A percentile compares a stretch with the other conserved stretches of the same genome.
These are phyloP conservation scores for Drosophila mauritiana DNA, from an alignment of 1,140 invertebrate genomes.

Conservation along the genomic window DNA sequence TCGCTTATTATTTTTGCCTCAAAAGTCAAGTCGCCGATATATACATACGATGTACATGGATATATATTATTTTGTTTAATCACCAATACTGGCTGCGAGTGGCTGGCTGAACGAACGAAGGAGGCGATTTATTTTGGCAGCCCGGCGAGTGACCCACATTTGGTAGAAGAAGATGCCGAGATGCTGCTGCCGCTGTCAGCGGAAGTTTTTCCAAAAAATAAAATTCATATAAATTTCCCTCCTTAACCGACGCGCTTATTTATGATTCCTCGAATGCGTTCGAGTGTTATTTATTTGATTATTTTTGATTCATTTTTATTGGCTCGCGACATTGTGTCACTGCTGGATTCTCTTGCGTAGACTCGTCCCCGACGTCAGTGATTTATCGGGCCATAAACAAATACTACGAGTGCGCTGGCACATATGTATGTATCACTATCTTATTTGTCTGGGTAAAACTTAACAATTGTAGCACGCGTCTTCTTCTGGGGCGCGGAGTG, in stretches of 20 bases:
- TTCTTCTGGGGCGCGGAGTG: background rate
- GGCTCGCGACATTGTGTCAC: slow-evolving; percentile 73
- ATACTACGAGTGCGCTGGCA: slow-evolving; percentile 18
- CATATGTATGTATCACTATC: slow-evolving; percentile 27
- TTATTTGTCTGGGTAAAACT: slow-evolving; percentile 51
- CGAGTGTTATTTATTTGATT: slow-evolving; percentile 77
- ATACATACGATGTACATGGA: background rate
- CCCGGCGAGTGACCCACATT: slow-evolving; percentile 36
- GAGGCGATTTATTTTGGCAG: slow-evolving; percentile 79
- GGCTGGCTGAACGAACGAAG: background rate
- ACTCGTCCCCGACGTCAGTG: slow-evolving; percentile 36
- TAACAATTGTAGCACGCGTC: slow-evolving; percentile 56
- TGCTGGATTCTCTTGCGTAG: slow-evolving; percentile 67
- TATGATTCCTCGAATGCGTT: slow-evolving; percentile 47
- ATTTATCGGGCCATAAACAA: slow-evolving; percentile 64
- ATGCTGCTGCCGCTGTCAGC: slow-evolving; percentile 45
- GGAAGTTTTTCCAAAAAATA: slow-evolving; percentile 71
- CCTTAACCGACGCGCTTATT: slow-evolving; percentile 40
- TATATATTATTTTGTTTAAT: slow-evolving; percentile 14
- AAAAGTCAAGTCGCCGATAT: slow-evolving; percentile 1
- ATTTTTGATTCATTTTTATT: slow-evolving; percentile 83
- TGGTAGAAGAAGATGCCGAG: slow-evolving; percentile 4
- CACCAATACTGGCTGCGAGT: slow-evolving; percentile 31
- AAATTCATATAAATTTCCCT: slow-evolving; percentile 53
- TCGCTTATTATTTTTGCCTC: slow-evolving; percentile 27